phyloP scores from a whole-genome alignment of 2,113 vertebrate species.

The Syngnathus typhle region DNA sequence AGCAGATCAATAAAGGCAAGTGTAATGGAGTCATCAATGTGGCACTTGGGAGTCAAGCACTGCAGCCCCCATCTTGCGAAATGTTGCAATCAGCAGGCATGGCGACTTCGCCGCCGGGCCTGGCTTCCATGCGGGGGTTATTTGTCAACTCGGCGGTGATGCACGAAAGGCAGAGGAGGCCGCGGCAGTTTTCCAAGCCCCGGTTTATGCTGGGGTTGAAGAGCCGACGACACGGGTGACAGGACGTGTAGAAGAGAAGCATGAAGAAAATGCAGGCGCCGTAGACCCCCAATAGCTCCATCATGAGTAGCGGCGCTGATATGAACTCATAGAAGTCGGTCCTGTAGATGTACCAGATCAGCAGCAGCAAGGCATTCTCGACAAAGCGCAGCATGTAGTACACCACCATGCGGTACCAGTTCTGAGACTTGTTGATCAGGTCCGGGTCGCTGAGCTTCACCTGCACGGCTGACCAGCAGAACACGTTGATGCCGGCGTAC shows the following conservation, averaged over 20 bases:
- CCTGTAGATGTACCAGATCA: constrained; percentile 86
- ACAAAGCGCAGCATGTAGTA: constrained; percentile 89
- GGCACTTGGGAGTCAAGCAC: neutral
- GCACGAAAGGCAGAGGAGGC: constrained; percentile 69
- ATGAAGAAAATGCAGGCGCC: constrained; percentile 84
- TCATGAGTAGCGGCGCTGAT: constrained; percentile 79
- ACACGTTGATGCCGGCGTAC: constrained; percentile 96
- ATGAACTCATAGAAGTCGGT: constrained; percentile 83
- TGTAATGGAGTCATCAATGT: neutral
- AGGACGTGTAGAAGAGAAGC: constrained; percentile 94
- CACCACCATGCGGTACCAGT: constrained; percentile 82
- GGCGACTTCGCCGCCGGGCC: constrained; percentile 43
- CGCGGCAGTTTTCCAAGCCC: constrained; percentile 74
- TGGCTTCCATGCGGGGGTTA: constrained; percentile 37
- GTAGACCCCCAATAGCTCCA: constrained; percentile 84
- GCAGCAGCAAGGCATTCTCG: constrained; percentile 85
- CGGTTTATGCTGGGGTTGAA: constrained; percentile 83
- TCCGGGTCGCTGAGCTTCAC: constrained; percentile 87
- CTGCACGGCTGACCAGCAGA: constrained; percentile 96
- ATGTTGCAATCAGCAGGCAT: constrained; percentile 54
- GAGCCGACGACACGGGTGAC: constrained; percentile 89
- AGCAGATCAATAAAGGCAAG: neutral
- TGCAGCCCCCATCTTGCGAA: constrained; percentile 21
- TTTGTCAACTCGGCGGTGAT: constrained; percentile 31
- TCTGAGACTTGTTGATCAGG: constrained; percentile 90